phyloP scores from a whole-genome alignment of 2,888 invertebrate genomes.

The Cordilura impudica region DNA sequence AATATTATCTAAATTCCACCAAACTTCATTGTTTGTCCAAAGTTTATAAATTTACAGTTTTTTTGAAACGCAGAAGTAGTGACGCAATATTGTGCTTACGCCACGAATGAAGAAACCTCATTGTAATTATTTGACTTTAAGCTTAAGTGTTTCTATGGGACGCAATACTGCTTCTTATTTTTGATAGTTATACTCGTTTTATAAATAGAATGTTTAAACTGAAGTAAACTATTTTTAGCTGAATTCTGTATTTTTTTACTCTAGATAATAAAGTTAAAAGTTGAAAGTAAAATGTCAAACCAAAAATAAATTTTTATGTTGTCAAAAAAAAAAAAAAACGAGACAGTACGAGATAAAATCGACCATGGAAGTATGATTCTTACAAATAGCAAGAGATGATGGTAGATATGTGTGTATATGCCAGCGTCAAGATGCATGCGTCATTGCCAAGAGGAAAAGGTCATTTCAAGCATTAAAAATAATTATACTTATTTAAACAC shows the following conservation, averaged over 20 bases:
- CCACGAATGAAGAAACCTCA: neutral
- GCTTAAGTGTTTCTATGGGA: neutral
- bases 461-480: slow-evolving; percentile 25
- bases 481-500: neutral
- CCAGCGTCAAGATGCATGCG: slow-evolving; percentile 18
- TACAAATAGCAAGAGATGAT: neutral
- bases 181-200: neutral
- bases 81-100: neutral
- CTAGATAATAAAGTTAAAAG: slow-evolving; percentile 25
- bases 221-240: neutral
- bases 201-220: neutral
- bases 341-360: slow-evolving; percentile 35
- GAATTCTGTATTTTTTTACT: neutral
- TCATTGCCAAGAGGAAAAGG: slow-evolving; percentile 43
- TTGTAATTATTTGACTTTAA: slow-evolving; percentile 3
- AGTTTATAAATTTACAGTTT: too few species aligned
- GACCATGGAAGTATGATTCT: neutral
- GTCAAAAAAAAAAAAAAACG: slow-evolving; percentile 4
- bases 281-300: slow-evolving; percentile 49
- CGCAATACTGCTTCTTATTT: neutral
- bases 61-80: neutral
- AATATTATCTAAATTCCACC: too few species aligned
- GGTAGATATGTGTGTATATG: neutral
- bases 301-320: slow-evolving; percentile 52
- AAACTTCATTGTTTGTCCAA: too few species aligned